Conservation (phyloP, 2,888 invertebrate species). For the Silvanus unidentatus region DNA sequence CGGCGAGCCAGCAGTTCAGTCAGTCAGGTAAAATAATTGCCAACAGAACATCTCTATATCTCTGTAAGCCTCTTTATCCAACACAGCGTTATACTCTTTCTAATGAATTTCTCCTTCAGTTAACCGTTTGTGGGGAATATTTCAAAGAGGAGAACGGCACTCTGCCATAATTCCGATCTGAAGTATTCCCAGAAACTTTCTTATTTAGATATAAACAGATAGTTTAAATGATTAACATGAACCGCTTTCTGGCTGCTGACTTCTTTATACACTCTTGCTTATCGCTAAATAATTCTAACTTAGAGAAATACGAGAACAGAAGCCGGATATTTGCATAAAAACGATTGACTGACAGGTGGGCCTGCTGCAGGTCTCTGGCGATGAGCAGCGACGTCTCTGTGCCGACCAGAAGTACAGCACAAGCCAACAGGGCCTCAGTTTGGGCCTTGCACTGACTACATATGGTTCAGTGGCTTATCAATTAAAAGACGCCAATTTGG, state of each 20-base stretch:
- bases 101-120: neutral
- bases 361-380: slow-evolving; percentile 61
- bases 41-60: neutral
- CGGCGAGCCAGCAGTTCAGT: slow-evolving; percentile 68
- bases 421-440: slow-evolving; percentile 40
- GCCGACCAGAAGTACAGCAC: slow-evolving; percentile 57
- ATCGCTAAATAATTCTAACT: no score
- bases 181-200: no score
- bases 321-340: slow-evolving; percentile 8
- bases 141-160: no score
- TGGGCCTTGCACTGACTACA: slow-evolving; percentile 53
- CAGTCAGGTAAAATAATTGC: slow-evolving; percentile 59
- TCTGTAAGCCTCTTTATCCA: neutral
- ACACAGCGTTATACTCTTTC: neutral
- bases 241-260: no score
- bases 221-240: no score
- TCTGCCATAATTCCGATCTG: no score
- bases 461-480: slow-evolving; percentile 75
- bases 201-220: no score
- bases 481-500: slow-evolving; percentile 72
- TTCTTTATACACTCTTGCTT: no score
- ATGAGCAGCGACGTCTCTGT: slow-evolving; percentile 65
- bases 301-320: no score
- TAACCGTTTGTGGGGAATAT: no score
- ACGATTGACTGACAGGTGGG: slow-evolving; percentile 38